Evolutionary conservation across 2,888 invertebrate species (phyloP).

Genomic region (Frankliniella intonsa): DNA sequence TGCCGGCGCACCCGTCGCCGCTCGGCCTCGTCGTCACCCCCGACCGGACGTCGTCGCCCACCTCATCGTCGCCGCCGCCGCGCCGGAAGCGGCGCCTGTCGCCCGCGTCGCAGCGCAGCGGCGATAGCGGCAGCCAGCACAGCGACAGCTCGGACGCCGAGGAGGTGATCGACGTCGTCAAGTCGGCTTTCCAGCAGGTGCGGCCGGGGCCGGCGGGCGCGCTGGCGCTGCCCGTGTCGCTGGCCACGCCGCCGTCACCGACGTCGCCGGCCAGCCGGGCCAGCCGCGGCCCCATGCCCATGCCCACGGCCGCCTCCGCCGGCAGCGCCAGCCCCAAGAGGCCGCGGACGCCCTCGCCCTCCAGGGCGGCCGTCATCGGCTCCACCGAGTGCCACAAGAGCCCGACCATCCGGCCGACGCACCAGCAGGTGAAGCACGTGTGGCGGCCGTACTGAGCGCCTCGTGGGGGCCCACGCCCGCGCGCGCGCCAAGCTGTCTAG

Average conservation of each 20-base stretch:
- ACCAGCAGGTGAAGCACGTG: conserved; percentile 6
- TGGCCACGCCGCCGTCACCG: conserved; percentile 7
- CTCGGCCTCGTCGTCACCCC: conserved; percentile 12
- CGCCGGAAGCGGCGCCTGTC: not conserved
- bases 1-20: conserved; percentile 22
- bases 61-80: conserved; percentile 43
- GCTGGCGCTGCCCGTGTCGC: not conserved
- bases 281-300: not conserved
- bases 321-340: not conserved
- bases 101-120: not conserved
- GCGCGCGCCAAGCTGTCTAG: too few relatives aligned
- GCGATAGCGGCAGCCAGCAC: conserved; percentile 42
- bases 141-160: conserved; percentile 57
- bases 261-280: not conserved
- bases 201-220: conserved; percentile 35
- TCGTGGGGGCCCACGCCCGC: too few relatives aligned
- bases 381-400: conserved; percentile 15
- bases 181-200: conserved; percentile 68
- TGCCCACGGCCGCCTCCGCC: not conserved
- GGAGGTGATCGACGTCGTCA: conserved; percentile 69
- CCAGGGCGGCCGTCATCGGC: not conserved
- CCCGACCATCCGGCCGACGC: not conserved
- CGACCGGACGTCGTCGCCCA: conserved; percentile 47
- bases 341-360: not conserved
- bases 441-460: conserved; percentile 5